These are phyloP conservation scores for Drosophila dives DNA, from an alignment of 2,888 invertebrate genomes.

Conservation along the genomic window DNA sequence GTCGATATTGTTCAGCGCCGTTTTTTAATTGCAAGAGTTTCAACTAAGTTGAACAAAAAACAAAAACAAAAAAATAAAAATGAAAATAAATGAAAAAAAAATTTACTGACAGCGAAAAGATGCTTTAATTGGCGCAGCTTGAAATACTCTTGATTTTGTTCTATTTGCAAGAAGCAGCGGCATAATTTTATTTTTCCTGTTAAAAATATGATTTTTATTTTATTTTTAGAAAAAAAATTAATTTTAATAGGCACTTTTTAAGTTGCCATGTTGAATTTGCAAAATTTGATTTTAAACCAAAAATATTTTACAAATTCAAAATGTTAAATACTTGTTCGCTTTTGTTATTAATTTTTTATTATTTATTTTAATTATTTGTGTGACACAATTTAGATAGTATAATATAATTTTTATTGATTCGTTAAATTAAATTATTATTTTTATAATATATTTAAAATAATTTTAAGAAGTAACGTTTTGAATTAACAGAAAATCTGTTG, in stretches of 20 bases:
- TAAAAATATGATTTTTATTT: background rate
- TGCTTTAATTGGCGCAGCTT: slow-evolving; percentile 1
- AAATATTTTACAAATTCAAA: background rate
- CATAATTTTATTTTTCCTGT: background rate
- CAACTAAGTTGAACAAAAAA: slow-evolving; percentile 29
- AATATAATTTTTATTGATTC: background rate
- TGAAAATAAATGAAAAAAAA: background rate
- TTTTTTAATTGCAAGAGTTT: slow-evolving; percentile 62
- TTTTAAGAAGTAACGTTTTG: background rate
- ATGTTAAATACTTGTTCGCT: background rate
- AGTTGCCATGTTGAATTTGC: background rate
- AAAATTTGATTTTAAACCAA: background rate
- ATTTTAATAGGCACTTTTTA: background rate
- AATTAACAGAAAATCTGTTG: background rate
- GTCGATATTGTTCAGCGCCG: slow-evolving; percentile 67
- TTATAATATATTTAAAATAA: background rate
- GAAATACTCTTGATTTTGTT: background rate
- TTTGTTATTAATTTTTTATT: background rate
- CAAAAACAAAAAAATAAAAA: background rate
- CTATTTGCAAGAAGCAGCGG: background rate
- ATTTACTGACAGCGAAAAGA: background rate
- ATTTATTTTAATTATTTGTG: background rate
- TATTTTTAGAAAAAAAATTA: background rate
- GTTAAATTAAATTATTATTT: no score
- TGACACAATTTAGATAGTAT: background rate